A percentile compares a stretch with the other conserved stretches of the same genome.
Conservation (phyloP, 2,888 invertebrate species). For the Ophion obscuratus region DNA sequence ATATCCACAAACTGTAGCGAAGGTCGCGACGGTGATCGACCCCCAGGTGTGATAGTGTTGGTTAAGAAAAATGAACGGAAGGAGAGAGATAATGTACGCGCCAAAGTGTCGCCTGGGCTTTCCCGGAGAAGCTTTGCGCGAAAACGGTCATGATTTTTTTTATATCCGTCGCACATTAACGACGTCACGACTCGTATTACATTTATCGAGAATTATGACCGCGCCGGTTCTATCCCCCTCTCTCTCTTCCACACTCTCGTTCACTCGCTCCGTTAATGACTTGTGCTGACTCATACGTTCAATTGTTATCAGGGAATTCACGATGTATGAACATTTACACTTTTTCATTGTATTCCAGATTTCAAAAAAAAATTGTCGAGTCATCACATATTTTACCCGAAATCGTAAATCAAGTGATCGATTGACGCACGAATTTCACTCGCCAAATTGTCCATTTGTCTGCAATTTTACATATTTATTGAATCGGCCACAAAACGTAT, state of each 20-base stretch:
- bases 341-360: conserved; percentile 1
- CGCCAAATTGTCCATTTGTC: background rate
- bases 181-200: conserved; percentile 28
- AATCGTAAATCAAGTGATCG: background rate
- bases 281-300: conserved; percentile 40
- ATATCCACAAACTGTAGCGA: conserved; percentile 27
- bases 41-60: conserved; percentile 54
- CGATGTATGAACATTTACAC: background rate
- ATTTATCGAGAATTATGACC: conserved; percentile 26
- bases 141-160: conserved; percentile 8
- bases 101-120: conserved; percentile 10
- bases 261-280: conserved; percentile 16
- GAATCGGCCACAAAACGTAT: background rate
- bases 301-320: conserved; percentile 16
- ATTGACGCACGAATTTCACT: background rate
- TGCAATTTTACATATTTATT: background rate
- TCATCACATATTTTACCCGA: background rate
- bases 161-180: conserved; percentile 12
- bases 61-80: conserved; percentile 23
- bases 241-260: background rate
- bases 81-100: background rate
- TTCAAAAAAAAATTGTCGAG: background rate
- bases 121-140: background rate
- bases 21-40: conserved; percentile 60
- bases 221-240: background rate